phyloP scores from a whole-genome alignment of 2,797 vertebrate species.

The Centropyge bicolor region DNA sequence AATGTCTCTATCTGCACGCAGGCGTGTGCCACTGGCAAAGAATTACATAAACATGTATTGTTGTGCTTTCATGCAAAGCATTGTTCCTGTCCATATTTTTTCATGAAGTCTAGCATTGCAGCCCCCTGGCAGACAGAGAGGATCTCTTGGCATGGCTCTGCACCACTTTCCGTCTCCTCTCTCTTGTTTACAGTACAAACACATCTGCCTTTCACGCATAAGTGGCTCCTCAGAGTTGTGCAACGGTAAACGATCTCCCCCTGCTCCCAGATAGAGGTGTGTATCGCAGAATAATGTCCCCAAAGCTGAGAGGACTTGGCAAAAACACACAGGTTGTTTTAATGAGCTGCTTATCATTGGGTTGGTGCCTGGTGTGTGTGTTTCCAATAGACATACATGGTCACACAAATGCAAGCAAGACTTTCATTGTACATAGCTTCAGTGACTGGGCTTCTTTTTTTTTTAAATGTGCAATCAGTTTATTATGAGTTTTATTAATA shows the following conservation, averaged over 20 bases:
- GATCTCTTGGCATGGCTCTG: constrained; percentile 70
- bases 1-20: neutral
- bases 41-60: constrained; percentile 34
- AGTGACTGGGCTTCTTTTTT: neutral
- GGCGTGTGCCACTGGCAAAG: neutral
- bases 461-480: neutral
- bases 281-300: constrained; percentile 64
- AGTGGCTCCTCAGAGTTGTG: constrained; percentile 77
- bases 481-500: neutral
- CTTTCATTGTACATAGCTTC: neutral
- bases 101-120: constrained; percentile 49
- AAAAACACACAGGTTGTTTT: constrained; percentile 68
- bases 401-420: constrained; percentile 6
- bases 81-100: constrained; percentile 49
- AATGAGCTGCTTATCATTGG: constrained; percentile 69
- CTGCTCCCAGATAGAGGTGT: constrained; percentile 68
- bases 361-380: constrained; percentile 26
- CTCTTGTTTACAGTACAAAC: constrained; percentile 81
- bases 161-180: constrained; percentile 58
- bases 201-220: constrained; percentile 82
- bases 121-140: constrained; percentile 63
- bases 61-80: constrained; percentile 40
- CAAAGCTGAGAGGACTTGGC: constrained; percentile 68
- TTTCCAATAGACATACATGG: constrained; percentile 9
- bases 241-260: constrained; percentile 71